These are phyloP conservation scores for Echeneis naucrates DNA, from an alignment of 2,797 vertebrate species.

Conservation along the genomic window DNA sequence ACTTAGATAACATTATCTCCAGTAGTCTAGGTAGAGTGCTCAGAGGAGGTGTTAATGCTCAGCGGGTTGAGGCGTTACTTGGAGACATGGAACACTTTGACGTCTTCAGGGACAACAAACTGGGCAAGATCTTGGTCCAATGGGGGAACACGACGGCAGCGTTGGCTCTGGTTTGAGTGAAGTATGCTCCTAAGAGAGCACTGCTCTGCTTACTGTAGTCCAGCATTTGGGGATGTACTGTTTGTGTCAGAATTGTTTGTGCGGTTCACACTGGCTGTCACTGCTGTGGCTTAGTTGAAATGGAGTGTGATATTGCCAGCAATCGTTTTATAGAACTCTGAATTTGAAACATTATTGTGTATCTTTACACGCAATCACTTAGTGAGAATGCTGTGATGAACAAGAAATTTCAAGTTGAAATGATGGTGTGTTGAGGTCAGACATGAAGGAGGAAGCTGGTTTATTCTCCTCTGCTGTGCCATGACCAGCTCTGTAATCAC, in stretches of 20 bases:
- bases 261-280: background rate
- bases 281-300: background rate
- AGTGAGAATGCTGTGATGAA: background rate
- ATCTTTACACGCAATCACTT: background rate
- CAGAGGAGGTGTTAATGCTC: slow-evolving; percentile 74
- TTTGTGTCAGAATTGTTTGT: slow-evolving; percentile 50
- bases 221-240: slow-evolving; percentile 23
- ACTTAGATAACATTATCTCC: slow-evolving; percentile 72
- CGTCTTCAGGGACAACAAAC: slow-evolving; percentile 72
- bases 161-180: slow-evolving; percentile 40
- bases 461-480: background rate
- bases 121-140: slow-evolving; percentile 44
- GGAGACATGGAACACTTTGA: slow-evolving; percentile 84
- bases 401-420: background rate
- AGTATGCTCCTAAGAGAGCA: slow-evolving; percentile 46
- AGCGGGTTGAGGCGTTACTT: slow-evolving; percentile 81
- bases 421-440: background rate
- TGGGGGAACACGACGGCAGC: slow-evolving; percentile 58
- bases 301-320: background rate
- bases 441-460: slow-evolving; percentile 18
- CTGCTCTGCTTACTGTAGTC: slow-evolving; percentile 20
- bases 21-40: slow-evolving; percentile 72
- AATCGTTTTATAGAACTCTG: background rate
- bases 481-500: slow-evolving; percentile 21
- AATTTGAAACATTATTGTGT: background rate